Percentiles rank a stretch among this genome's conserved stretches.
These are phyloP conservation scores for Tromatobia lineatoria DNA, from an alignment of 2,888 invertebrate species.

Conservation along the genomic window DNA sequence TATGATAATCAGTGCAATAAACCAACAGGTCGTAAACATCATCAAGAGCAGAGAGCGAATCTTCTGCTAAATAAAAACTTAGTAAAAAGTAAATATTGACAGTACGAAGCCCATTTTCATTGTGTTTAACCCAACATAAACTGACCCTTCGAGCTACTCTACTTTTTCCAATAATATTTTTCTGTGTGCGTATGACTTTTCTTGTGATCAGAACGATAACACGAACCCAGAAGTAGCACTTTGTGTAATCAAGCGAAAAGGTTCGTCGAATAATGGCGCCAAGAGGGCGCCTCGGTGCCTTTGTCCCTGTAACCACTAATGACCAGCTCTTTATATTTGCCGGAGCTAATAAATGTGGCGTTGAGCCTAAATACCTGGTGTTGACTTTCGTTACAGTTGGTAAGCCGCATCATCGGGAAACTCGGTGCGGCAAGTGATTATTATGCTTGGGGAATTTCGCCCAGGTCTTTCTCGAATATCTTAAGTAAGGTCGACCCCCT, in stretches of 20 bases:
- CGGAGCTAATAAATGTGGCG: not conserved
- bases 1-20: too few species aligned
- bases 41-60: too few species aligned
- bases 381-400: constrained; percentile 4
- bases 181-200: too few species aligned
- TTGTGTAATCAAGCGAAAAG: not conserved
- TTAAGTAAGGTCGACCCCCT: constrained; percentile 52
- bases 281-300: not conserved
- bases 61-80: too few species aligned
- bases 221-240: not conserved
- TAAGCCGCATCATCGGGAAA: constrained; percentile 39
- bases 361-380: constrained; percentile 1
- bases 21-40: too few species aligned
- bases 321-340: constrained; percentile 2
- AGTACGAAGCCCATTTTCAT: too few species aligned
- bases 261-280: not conserved
- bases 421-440: constrained; percentile 53
- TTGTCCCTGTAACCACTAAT: not conserved
- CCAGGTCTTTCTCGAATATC: constrained; percentile 40
- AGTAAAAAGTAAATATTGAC: too few species aligned
- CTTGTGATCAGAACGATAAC: not conserved
- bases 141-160: too few species aligned
- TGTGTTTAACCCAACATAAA: too few species aligned
- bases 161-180: too few species aligned
- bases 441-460: constrained; percentile 56